Conservation (phyloP, 2,888 invertebrate genomes). For the Erebia palarica region DNA sequence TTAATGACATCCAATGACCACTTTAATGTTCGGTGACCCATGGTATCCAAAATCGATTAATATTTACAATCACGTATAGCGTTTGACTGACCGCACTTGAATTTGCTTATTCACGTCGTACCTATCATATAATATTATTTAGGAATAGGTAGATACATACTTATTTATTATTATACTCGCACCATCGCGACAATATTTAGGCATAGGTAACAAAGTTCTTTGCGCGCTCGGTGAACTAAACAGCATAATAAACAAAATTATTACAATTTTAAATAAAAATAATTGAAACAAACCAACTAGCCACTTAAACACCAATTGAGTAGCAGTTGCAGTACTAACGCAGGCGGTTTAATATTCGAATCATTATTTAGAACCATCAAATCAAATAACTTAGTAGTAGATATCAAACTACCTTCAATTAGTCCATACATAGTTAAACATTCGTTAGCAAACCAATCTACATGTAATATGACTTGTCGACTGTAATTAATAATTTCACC, state of each 20-base stretch:
- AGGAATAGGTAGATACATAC: not conserved
- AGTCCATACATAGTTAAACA: constrained; percentile 75
- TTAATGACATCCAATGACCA: no score
- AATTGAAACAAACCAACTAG: no score
- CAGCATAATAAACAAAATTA: no score
- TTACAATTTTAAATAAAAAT: no score
- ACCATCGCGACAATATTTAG: no score
- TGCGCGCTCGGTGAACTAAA: no score
- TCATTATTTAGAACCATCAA: not conserved
- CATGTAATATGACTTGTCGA: constrained; percentile 72
- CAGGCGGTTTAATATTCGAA: no score
- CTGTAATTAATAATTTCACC: constrained; percentile 80
- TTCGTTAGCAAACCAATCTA: constrained; percentile 80
- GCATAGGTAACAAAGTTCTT: no score
- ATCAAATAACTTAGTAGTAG: constrained; percentile 13
- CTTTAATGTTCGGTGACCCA: no score
- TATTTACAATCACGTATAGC: constrained; percentile 9
- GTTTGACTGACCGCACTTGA: constrained; percentile 9
- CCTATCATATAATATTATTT: not conserved
- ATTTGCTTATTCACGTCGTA: not conserved
- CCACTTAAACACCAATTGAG: no score
- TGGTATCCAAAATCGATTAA: constrained; percentile 8
- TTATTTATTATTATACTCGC: not conserved
- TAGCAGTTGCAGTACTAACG: no score
- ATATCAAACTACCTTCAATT: constrained; percentile 42